These are phyloP conservation scores for Cyphomyrus discorhynchus DNA, from an alignment of 2,113 vertebrate species.

Conservation along the genomic window DNA sequence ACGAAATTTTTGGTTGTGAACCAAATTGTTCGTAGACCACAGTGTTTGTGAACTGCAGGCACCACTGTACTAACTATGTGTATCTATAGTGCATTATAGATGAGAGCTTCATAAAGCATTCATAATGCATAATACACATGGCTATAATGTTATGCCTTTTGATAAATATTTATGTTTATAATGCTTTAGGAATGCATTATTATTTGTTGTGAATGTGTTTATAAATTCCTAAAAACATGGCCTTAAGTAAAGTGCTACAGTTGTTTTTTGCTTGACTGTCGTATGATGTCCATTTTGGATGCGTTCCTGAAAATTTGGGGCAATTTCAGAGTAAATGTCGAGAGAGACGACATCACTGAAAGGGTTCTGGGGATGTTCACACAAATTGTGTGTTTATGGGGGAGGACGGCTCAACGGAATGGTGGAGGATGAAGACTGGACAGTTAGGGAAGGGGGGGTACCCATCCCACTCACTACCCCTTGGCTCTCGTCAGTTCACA, in stretches of 20 bases:
- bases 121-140: too few relatives aligned
- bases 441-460: conserved; percentile 26
- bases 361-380: background rate
- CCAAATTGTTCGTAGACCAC: too few relatives aligned
- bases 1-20: too few relatives aligned
- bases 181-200: too few relatives aligned
- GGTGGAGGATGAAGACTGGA: conserved; percentile 28
- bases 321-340: conserved; percentile 51
- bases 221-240: background rate
- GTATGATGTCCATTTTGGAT: conserved; percentile 20
- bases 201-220: too few relatives aligned
- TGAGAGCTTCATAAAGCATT: too few relatives aligned
- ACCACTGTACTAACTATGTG: too few relatives aligned
- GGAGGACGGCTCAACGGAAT: background rate
- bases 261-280: background rate
- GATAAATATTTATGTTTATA: too few relatives aligned
- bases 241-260: background rate
- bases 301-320: conserved; percentile 50
- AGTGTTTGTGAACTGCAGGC: too few relatives aligned
- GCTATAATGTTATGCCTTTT: too few relatives aligned
- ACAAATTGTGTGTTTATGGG: background rate
- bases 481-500: conserved; percentile 64
- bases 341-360: conserved; percentile 32
- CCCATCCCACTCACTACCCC: conserved; percentile 56
- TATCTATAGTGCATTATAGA: too few relatives aligned